Evolutionary conservation across 1,140 invertebrate species (phyloP), one percentile per base, ranked within the genome.

Genomic region (Heliconius nattereri): DNA sequence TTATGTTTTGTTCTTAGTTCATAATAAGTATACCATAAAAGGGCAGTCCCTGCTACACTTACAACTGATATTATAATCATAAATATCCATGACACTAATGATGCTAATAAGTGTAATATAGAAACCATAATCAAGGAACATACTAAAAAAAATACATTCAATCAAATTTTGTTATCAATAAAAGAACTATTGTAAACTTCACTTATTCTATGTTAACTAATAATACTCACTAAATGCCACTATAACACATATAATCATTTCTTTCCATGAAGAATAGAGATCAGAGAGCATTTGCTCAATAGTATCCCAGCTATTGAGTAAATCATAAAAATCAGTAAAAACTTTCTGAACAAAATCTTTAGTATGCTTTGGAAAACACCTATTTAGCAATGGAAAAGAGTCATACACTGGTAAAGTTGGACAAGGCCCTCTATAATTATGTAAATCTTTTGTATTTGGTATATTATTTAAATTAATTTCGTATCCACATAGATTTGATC

Each of bases 21-120:
- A 82, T 96, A 95, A 88, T 98, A 99, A 6, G 97, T 98, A 94
- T 97, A 98, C 98, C 98, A 99, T 20, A 99, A 91, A 57, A 98
- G 95, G 32, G 89, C 96, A 71, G 98, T 98, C 20, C 97, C 97
- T 82, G 93, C 97, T 78, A 98, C 94, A 87, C 97, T 97, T 52
- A 96, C 96, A 71, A 98, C 91, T 73, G 96, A 96, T 11, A 98
- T 97, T 71, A 97, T 90, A 75, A 97, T 95, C 95, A 98, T 97
- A 82, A 98, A 97, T 75, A 98, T 96, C 96, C 97, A 98, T 19
- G 98, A 98, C 1, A 98, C 97, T 40, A 98, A 87, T 76, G 96
- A 96, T 1, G 98, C 98, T 80, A 99, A 87, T 89, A 97, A 97
- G 92, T 98, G 97, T 84, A 98, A 96, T 81, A 98, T 96, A 71